Percentiles rank a stretch among this genome's conserved stretches.
phyloP scores from a whole-genome alignment of 2,888 invertebrate genomes.

The Lithophane ornitopus region DNA sequence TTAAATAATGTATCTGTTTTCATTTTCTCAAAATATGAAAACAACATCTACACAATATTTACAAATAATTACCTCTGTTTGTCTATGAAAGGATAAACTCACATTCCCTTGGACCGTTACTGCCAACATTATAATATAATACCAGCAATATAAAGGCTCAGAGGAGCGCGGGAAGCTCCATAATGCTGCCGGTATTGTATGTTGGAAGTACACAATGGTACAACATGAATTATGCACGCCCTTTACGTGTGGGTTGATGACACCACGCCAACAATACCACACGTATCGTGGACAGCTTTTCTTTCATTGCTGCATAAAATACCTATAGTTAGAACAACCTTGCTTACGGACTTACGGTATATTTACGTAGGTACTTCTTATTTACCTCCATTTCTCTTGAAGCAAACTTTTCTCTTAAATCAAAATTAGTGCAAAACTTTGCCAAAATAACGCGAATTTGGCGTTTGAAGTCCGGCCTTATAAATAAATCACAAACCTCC shows the following conservation, averaged over 20 bases:
- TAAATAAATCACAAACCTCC: conserved; percentile 18
- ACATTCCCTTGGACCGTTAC: conserved; percentile 45
- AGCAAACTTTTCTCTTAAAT: conserved; percentile 19
- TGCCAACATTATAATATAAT: conserved; percentile 46
- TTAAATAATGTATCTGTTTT: not conserved
- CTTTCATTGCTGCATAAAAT: conserved; percentile 70
- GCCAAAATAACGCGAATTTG: conserved; percentile 11
- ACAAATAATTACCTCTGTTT: conserved; percentile 5
- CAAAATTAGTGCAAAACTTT: conserved; percentile 25
- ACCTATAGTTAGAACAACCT: conserved; percentile 43
- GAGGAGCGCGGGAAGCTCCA: conserved; percentile 60
- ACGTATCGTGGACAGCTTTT: conserved; percentile 67
- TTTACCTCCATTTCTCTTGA: not conserved
- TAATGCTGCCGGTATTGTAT: conserved; percentile 63
- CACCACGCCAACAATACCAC: conserved; percentile 73
- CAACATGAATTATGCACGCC: conserved; percentile 84
- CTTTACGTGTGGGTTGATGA: conserved; percentile 82
- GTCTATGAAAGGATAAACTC: conserved; percentile 26
- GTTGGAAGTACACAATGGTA: conserved; percentile 77
- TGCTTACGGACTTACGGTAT: conserved; percentile 55
- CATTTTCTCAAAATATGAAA: not conserved
- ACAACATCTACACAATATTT: not conserved
- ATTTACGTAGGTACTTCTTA: conserved; percentile 9
- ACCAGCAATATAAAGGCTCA: conserved; percentile 32
- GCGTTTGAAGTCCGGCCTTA: conserved; percentile 1